A percentile compares a stretch with the other conserved stretches of the same genome.
phyloP scores from a whole-genome alignment of 2,888 invertebrate species.

The Pseudanteris insignis region DNA sequence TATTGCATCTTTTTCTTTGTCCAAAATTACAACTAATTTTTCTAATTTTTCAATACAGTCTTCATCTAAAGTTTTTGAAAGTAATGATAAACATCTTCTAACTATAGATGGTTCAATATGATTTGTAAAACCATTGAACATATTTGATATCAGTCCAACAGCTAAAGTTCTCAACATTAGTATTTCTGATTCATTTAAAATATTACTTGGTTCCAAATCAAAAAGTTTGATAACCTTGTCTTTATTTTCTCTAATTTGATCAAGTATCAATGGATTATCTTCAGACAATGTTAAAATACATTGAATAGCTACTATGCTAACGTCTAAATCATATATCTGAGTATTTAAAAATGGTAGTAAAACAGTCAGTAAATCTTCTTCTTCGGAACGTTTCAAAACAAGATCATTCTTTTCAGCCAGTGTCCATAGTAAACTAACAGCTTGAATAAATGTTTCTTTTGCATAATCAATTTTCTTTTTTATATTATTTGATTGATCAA shows the following conservation, averaged over 20 bases:
- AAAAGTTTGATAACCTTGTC: slow-evolving; percentile 54
- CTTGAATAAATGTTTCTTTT: slow-evolving; percentile 75
- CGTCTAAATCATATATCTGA: slow-evolving; percentile 70
- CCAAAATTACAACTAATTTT: slow-evolving; percentile 68
- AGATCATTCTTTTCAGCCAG: slow-evolving; percentile 75
- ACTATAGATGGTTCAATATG: slow-evolving; percentile 53
- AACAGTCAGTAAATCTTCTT: slow-evolving; percentile 72
- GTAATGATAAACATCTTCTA: slow-evolving; percentile 68
- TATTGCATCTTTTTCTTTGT: slow-evolving; percentile 63
- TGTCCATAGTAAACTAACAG: slow-evolving; percentile 75
- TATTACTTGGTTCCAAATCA: slow-evolving; percentile 63
- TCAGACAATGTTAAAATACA: slow-evolving; percentile 78
- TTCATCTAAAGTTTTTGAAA: slow-evolving; percentile 69
- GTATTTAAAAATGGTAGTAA: slow-evolving; percentile 72
- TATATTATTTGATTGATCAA: slow-evolving; percentile 52
- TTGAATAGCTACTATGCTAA: slow-evolving; percentile 71
- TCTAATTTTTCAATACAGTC: slow-evolving; percentile 69
- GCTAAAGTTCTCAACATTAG: slow-evolving; percentile 70
- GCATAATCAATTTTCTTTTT: slow-evolving; percentile 68
- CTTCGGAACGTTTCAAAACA: slow-evolving; percentile 74
- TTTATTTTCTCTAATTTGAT: slow-evolving; percentile 69
- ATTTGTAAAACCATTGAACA: slow-evolving; percentile 56
- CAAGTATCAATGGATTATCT: slow-evolving; percentile 72
- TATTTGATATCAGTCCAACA: slow-evolving; percentile 71
- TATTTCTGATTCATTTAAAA: slow-evolving; percentile 65